A percentile compares a stretch with the other conserved stretches of the same genome.
Conservation (phyloP, 2,797 vertebrate genomes). For the Vireo griseus region DNA sequence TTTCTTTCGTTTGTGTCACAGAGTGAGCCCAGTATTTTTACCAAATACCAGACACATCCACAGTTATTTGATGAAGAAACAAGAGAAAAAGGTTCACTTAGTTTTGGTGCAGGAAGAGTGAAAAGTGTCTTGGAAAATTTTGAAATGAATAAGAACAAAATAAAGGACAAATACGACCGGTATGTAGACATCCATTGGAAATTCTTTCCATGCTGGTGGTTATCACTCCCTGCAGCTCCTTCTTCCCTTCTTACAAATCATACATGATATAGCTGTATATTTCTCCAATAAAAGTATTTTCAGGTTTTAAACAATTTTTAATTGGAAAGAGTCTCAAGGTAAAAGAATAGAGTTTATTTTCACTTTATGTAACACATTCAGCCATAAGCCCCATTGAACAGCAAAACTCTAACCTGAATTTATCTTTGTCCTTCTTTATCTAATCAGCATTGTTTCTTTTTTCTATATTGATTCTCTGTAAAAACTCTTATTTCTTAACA, state of each 20-base stretch:
- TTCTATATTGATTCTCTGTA: not conserved
- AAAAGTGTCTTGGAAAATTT: constrained; percentile 83
- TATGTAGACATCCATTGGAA: constrained; percentile 54
- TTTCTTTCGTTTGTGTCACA: constrained; percentile 67
- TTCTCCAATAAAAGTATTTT: not conserved
- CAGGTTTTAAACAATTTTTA: not conserved
- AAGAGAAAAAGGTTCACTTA: constrained; percentile 71
- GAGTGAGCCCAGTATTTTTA: constrained; percentile 82
- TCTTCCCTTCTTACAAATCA: not conserved
- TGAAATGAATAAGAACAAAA: constrained; percentile 85
- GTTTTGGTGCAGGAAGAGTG: constrained; percentile 68
- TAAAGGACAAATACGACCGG: constrained; percentile 86
- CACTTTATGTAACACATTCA: not conserved
- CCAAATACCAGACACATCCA: constrained; percentile 88
- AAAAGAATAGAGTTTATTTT: not conserved
- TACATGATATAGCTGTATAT: not conserved
- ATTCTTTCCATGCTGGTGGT: not conserved
- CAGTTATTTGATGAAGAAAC: constrained; percentile 82
- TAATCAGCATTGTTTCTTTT: not conserved
- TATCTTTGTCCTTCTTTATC: not conserved
- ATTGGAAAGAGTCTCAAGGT: not conserved
- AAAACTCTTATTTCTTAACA: not conserved
- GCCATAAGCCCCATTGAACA: not conserved
- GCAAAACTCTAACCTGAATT: not conserved
- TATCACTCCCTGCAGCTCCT: not conserved